Evolutionary conservation across 2,797 vertebrate species (phyloP).

Genomic region (Streptopelia turtur): DNA sequence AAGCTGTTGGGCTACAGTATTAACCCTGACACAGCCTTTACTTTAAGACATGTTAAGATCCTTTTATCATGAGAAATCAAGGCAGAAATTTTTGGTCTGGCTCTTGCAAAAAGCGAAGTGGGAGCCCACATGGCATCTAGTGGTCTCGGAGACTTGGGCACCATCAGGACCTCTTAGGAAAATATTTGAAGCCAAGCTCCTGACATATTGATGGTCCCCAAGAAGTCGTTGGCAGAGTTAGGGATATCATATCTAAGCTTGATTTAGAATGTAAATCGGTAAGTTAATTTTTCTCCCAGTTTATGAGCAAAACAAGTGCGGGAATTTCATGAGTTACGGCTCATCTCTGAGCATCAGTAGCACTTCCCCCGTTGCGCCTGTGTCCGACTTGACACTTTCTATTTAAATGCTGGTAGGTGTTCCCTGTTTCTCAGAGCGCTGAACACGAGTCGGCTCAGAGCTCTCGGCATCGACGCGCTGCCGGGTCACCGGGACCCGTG

Average conservation of each 20-base stretch:
- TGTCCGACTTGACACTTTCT: background rate
- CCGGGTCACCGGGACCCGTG: slow-evolving; percentile 93
- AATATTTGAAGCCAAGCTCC: background rate
- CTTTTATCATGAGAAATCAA: background rate
- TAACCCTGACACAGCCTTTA: background rate
- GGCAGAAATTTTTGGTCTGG: background rate
- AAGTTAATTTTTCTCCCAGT: background rate
- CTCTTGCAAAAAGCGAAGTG: background rate
- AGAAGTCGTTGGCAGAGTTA: background rate
- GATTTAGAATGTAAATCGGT: background rate
- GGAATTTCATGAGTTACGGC: background rate
- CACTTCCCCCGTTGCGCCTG: background rate
- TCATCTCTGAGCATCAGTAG: background rate
- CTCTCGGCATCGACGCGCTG: slow-evolving; percentile 93
- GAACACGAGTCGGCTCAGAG: slow-evolving; percentile 91
- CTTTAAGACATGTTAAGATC: background rate
- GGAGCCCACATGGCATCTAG: background rate
- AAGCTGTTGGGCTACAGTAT: background rate
- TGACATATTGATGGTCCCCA: background rate
- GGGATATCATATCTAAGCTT: background rate
- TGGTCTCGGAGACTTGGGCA: background rate
- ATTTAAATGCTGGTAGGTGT: background rate
- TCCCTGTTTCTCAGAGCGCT: slow-evolving; percentile 83
- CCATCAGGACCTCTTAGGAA: background rate
- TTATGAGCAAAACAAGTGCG: background rate